Evolutionary conservation across 2,113 vertebrate genomes (phyloP).

Genomic region (Alosa alosa): DNA sequence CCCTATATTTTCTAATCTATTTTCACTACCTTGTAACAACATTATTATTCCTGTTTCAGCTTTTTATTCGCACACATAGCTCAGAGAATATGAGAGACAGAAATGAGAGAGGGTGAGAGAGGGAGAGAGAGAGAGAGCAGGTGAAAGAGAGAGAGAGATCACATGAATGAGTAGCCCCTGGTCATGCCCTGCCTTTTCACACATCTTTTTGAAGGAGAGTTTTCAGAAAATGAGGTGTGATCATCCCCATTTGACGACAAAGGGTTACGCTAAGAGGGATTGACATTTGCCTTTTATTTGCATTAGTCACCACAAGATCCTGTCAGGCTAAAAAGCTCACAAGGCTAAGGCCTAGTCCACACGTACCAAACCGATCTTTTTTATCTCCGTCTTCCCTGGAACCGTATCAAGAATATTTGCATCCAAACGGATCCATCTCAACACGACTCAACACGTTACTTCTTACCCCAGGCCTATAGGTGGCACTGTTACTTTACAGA

Average conservation of each 20-base stretch:
- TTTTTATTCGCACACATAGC: too few species aligned
- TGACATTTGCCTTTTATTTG: conserved; percentile 50
- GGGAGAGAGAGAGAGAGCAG: neutral
- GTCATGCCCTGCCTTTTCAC: conserved; percentile 48
- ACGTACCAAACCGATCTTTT: too few species aligned
- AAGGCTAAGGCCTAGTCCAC: too few species aligned
- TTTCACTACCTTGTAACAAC: neutral
- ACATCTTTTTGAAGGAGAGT: conserved; percentile 43
- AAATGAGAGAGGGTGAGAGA: neutral
- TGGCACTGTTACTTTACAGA: too few species aligned
- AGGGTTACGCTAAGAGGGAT: conserved; percentile 29
- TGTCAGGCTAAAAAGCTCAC: neutral
- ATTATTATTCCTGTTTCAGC: conserved; percentile 23
- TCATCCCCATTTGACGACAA: conserved; percentile 46
- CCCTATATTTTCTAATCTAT: neutral
- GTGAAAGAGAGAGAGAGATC: neutral
- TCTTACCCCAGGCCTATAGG: too few species aligned
- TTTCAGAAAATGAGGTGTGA: conserved; percentile 46
- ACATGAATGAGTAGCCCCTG: conserved; percentile 23
- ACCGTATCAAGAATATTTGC: too few species aligned
- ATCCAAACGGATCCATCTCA: too few species aligned
- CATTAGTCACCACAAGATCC: conserved; percentile 10
- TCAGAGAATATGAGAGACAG: conserved; percentile 20
- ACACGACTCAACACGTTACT: too few species aligned
- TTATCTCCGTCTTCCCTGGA: too few species aligned